Evolutionary conservation across 2,113 vertebrate species (phyloP).

Genomic region (Arizona elegans): DNA sequence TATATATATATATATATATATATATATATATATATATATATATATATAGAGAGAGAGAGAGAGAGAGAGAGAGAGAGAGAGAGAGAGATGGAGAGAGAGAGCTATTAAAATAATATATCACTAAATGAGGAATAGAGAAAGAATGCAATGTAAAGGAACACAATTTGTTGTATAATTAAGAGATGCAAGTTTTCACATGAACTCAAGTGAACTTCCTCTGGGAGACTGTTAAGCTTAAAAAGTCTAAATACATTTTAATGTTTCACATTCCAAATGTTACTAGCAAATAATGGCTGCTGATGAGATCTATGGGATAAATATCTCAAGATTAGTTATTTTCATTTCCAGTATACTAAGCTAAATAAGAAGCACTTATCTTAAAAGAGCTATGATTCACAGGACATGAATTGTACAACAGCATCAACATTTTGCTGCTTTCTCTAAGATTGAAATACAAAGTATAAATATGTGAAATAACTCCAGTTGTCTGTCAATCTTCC

Average conservation of each 20-base stretch:
- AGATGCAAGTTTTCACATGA: conserved; percentile 43
- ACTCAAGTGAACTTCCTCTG: conserved; percentile 38
- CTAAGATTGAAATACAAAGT: conserved; percentile 10
- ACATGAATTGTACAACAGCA: not conserved
- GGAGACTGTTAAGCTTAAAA: not conserved
- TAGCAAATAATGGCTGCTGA: not conserved
- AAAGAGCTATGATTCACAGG: not conserved
- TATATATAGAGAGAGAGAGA: too few relatives aligned
- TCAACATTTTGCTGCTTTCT: not conserved
- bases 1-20: not conserved
- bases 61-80: too few relatives aligned
- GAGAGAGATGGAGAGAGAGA: too few relatives aligned
- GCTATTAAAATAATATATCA: conserved; percentile 10
- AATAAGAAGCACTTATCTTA: conserved; percentile 23
- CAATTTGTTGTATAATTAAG: conserved; percentile 28
- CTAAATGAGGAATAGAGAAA: conserved; percentile 1
- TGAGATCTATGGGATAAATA: conserved; percentile 2
- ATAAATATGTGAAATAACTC: conserved; percentile 13
- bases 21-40: too few relatives aligned
- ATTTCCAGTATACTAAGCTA: conserved; percentile 27
- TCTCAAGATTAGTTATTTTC: conserved; percentile 31
- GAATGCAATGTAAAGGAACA: conserved; percentile 14
- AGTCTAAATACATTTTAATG: conserved; percentile 20
- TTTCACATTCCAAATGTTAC: conserved; percentile 32
- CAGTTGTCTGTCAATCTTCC: rapidly evolving